Base-by-base conservation (phyloP, 2,797 vertebrate species). In the Hippoglossus hippoglossus region DNA sequence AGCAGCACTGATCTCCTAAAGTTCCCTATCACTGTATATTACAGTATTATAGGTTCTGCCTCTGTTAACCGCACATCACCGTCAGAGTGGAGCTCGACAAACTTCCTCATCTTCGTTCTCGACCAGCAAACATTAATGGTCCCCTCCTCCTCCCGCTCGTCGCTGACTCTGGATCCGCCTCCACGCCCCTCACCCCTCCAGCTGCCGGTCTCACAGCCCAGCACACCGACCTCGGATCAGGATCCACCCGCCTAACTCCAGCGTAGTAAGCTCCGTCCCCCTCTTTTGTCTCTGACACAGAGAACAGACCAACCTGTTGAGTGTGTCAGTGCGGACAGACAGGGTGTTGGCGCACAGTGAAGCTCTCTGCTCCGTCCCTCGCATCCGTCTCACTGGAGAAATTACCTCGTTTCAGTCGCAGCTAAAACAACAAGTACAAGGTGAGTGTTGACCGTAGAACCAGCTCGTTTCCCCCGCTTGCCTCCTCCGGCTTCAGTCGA, bases 301-400 rank as follows among this genome's bases (percentile, higher is more conserved):
- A 82, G 82, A 74, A 21, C 67, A 18, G 9, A 12, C 81, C 85
- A 83, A 94, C 93, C 91, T 94, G 93, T 94, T 82, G 91, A 70
- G 86, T 46, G 84, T 77, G 39, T 12, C 69, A 2, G 77, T 56
- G 55, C 11, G 24, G 11, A 4, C 50, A 12, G 21, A 69, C 67
- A 57, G 89, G 91, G 93, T 91, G 91, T 93, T 76, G 91, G 80
- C 84, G 69, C 62, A 50, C 56, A 15, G 59, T 2, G 75, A 11
- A 66, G 59, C 63, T 54, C 65, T 54, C 60, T 18, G 28, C 3
- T 50, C 49, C 34, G 31, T 49, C 7, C 76, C 73, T 36, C 41
- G 44, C 22, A 47, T 73, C 67, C 67, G 68, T 34, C 58, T 24
- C 67, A 34, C 22, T n/a, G 4, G 68, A 67, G 31, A 72, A 56